Percentiles rank a stretch among this genome's conserved stretches.
Conservation (phyloP, 2,888 invertebrate genomes). For the Deilephila elpenor region DNA sequence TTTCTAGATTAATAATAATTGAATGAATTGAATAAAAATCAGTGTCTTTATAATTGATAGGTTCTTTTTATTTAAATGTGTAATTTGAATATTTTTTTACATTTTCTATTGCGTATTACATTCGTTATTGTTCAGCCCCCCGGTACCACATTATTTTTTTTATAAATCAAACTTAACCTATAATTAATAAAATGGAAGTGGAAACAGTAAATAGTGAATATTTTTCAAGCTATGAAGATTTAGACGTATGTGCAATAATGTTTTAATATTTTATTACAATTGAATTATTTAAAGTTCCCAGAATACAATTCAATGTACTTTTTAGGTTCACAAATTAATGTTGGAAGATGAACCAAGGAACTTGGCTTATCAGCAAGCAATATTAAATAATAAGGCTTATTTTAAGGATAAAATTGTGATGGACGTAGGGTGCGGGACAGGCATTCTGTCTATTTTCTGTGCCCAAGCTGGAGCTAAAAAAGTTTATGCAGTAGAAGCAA, state of each 20-base stretch:
- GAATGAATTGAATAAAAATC: too few relatives aligned
- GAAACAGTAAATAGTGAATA: slow-evolving; percentile 74
- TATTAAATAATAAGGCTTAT: slow-evolving; percentile 86
- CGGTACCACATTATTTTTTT: not conserved
- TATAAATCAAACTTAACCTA: not conserved
- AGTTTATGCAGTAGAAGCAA: slow-evolving; percentile 94
- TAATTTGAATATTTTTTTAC: too few relatives aligned
- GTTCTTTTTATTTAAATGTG: too few relatives aligned
- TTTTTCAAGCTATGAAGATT: slow-evolving; percentile 89
- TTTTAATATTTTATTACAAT: not conserved
- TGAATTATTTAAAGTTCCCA: too few relatives aligned
- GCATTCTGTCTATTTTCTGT: slow-evolving; percentile 95
- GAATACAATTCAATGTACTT: slow-evolving; percentile 1
- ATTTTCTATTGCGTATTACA: not conserved
- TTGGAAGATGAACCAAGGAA: slow-evolving; percentile 90
- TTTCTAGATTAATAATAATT: too few relatives aligned
- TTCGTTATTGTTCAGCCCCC: not conserved
- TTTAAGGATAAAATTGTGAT: slow-evolving; percentile 92
- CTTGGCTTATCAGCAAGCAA: slow-evolving; percentile 91
- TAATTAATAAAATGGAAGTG: slow-evolving; percentile 43
- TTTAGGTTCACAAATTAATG: slow-evolving; percentile 92
- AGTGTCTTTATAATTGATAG: too few relatives aligned
- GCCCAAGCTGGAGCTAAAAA: slow-evolving; percentile 95
- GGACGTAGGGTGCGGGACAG: slow-evolving; percentile 94
- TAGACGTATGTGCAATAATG: slow-evolving; percentile 85